These are phyloP conservation scores for Thalassophryne amazonica DNA, from an alignment of 2,797 vertebrate genomes.

Conservation along the genomic window DNA sequence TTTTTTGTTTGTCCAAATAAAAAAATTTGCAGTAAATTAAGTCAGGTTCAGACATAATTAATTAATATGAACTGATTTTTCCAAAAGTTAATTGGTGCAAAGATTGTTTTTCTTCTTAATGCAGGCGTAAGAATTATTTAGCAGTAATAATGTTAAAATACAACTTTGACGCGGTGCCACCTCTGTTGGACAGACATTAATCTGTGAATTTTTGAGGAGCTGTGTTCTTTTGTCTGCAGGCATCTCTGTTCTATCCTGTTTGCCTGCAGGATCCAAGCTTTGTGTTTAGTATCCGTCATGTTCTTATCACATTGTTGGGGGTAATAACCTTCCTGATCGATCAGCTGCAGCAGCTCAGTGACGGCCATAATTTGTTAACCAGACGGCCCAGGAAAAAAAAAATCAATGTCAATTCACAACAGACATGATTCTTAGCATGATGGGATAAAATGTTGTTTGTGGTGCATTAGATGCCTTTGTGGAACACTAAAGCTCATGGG, in stretches of 20 bases:
- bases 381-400: constrained; percentile 43
- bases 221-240: constrained; percentile 36
- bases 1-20: too few relatives aligned
- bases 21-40: too few relatives aligned
- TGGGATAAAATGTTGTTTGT: constrained; percentile 14
- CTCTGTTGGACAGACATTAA: neutral
- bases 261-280: constrained; percentile 36
- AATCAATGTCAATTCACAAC: constrained; percentile 7
- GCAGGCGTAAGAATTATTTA: too few relatives aligned
- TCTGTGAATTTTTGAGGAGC: constrained; percentile 14
- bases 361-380: constrained; percentile 42
- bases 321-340: constrained; percentile 52
- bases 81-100: too few relatives aligned
- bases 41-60: too few relatives aligned
- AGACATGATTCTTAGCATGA: neutral
- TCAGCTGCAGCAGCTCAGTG: constrained; percentile 31
- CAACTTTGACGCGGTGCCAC: too few relatives aligned
- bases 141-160: too few relatives aligned
- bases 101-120: too few relatives aligned
- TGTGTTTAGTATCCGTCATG: constrained; percentile 68
- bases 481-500: constrained; percentile 42
- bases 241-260: constrained; percentile 42
- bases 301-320: constrained; percentile 61
- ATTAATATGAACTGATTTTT: too few relatives aligned
- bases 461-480: constrained; percentile 35